These are phyloP conservation scores for Echinometra lucunter DNA, from an alignment of 53 echinoderm and acorn worm species.

Conservation along the genomic window DNA sequence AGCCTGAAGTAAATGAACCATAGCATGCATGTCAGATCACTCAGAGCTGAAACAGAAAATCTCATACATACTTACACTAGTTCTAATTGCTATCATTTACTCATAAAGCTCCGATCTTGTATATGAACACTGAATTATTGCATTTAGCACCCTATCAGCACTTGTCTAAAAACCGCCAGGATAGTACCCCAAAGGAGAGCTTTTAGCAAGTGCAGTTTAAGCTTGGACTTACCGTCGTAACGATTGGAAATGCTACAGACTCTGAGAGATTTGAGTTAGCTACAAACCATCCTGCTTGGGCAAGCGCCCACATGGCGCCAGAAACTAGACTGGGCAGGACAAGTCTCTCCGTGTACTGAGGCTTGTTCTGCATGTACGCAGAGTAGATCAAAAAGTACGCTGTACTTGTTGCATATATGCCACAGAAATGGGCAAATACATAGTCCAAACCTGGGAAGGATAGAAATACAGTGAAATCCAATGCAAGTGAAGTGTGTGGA, in stretches of 20 bases:
- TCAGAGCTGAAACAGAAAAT: background rate
- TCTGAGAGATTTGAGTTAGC: constrained; percentile 83
- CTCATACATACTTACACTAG: background rate
- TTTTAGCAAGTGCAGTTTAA: background rate
- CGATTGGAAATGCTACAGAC: constrained; percentile 91
- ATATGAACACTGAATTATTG: too few relatives aligned
- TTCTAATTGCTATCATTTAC: background rate
- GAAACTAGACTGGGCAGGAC: constrained; percentile 86
- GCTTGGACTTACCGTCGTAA: constrained; percentile 86
- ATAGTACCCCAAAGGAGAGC: background rate
- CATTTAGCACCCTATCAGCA: too few relatives aligned
- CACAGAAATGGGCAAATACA: constrained; percentile 92
- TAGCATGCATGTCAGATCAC: background rate
- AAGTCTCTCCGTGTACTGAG: constrained; percentile 76
- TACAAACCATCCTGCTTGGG: constrained; percentile 92
- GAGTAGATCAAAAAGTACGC: constrained; percentile 91
- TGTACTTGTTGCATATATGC: constrained; percentile 78
- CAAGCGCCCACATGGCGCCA: constrained; percentile 91
- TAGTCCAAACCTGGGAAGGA: constrained; percentile 92
- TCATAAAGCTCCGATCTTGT: background rate
- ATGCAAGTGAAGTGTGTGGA: too few relatives aligned
- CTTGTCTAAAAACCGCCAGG: too few relatives aligned
- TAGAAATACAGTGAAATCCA: background rate
- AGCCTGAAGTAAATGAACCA: too few relatives aligned
- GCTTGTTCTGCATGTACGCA: constrained; percentile 84